These are phyloP conservation scores for Cisticola juncidis DNA, from an alignment of 2,113 vertebrate species.

Conservation along the genomic window DNA sequence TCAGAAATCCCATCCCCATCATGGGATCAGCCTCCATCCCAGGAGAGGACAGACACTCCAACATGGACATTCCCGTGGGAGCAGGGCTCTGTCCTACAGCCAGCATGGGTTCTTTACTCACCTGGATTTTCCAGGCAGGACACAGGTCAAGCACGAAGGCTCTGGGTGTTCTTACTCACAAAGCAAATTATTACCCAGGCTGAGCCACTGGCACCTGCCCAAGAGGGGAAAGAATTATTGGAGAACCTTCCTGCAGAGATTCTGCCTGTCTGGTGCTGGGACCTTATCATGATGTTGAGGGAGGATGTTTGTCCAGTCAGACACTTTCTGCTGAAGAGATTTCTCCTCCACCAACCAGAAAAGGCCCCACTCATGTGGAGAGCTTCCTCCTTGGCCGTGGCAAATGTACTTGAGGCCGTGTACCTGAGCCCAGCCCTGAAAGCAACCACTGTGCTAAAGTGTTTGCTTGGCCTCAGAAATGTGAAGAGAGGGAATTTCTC, in stretches of 20 bases:
- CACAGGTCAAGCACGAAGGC: neutral
- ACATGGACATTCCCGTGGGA: rapidly evolving
- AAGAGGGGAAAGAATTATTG: neutral
- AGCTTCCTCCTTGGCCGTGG: constrained; percentile 47
- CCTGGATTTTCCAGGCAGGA: neutral
- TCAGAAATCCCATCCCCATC: too few species aligned
- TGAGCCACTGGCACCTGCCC: neutral
- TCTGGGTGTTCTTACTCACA: neutral
- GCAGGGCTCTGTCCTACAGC: neutral
- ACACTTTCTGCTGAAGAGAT: constrained; percentile 29
- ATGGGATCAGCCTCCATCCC: neutral
- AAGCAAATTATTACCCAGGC: neutral
- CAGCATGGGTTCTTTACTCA: neutral
- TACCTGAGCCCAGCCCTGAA: constrained; percentile 34
- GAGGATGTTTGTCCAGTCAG: constrained; percentile 54
- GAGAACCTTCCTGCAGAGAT: neutral
- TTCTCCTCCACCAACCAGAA: constrained; percentile 17
- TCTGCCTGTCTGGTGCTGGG: neutral
- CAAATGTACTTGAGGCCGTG: constrained; percentile 6
- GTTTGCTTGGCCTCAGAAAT: constrained; percentile 51
- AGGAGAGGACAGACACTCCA: neutral
- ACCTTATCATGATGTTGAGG: constrained; percentile 24
- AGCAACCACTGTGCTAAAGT: constrained; percentile 52
- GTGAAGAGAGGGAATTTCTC: constrained; percentile 48
- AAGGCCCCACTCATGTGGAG: constrained; percentile 9